A percentile compares a stretch with the other conserved stretches of the same genome.
These are phyloP conservation scores for Pogonophryne albipinna DNA, from an alignment of 2,797 vertebrate species.

Conservation along the genomic window DNA sequence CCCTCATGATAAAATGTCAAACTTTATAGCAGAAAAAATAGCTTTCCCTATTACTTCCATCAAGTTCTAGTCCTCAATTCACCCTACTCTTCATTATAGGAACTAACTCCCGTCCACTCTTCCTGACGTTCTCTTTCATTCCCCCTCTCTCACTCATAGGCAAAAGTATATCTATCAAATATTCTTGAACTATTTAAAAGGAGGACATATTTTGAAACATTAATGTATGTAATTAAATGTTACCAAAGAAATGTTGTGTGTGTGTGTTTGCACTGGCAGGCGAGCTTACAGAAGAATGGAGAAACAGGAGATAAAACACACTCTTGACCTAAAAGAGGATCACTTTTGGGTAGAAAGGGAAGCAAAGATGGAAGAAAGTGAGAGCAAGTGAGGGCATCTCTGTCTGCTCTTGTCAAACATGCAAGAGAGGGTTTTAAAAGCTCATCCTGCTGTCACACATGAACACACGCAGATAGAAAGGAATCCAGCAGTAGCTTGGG, in stretches of 20 bases:
- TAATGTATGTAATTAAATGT: constrained; percentile 76
- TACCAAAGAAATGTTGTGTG: constrained; percentile 57
- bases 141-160: constrained; percentile 21
- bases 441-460: constrained; percentile 8
- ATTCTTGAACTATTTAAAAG: constrained; percentile 65
- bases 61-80: constrained; percentile 46
- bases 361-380: constrained; percentile 1
- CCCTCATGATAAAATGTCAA: no score
- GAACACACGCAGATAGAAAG: constrained; percentile 11
- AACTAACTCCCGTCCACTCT: constrained; percentile 9
- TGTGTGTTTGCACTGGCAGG: neutral
- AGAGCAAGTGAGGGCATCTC: constrained; percentile 19
- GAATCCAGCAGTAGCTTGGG: constrained; percentile 6
- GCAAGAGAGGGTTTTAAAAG: constrained; percentile 45
- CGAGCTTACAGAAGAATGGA: neutral
- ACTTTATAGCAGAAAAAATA: no score
- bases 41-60: constrained; percentile 32
- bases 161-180: constrained; percentile 68
- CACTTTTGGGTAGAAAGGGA: neutral
- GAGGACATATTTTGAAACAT: constrained; percentile 68
- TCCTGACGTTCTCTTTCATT: constrained; percentile 18
- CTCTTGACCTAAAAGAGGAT: constrained; percentile 22
- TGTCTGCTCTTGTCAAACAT: constrained; percentile 39
- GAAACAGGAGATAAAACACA: neutral
- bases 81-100: constrained; percentile 30